These are phyloP conservation scores for Aspidiotus destructor DNA, from an alignment of 2,888 invertebrate genomes.

Conservation along the genomic window DNA sequence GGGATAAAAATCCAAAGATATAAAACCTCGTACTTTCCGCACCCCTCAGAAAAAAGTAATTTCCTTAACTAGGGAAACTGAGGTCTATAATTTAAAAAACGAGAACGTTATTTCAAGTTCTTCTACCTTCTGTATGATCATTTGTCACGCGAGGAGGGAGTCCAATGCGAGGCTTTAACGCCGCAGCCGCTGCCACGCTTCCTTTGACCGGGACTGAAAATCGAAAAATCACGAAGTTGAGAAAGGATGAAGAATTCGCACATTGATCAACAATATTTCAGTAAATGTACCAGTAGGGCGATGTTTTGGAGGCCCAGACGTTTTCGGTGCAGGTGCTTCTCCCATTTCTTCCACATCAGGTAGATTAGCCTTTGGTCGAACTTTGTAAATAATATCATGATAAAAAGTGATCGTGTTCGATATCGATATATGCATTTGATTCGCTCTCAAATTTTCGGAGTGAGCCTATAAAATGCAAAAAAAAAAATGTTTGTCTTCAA, in stretches of 20 bases:
- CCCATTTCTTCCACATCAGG: constrained; percentile 37
- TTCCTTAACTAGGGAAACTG: too few relatives aligned
- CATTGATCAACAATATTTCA: neutral
- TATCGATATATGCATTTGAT: constrained; percentile 50
- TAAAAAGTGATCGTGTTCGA: constrained; percentile 54
- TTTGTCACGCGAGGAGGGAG: constrained; percentile 53
- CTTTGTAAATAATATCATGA: constrained; percentile 37
- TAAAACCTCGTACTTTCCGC: too few relatives aligned
- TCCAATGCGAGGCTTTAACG: constrained; percentile 76
- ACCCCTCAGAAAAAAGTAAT: too few relatives aligned
- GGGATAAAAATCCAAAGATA: too few relatives aligned
- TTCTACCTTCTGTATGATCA: constrained; percentile 10
- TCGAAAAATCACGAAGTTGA: neutral
- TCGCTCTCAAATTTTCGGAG: constrained; percentile 56
- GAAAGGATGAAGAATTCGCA: neutral
- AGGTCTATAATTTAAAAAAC: too few relatives aligned
- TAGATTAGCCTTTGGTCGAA: constrained; percentile 38
- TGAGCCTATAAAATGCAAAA: constrained; percentile 42
- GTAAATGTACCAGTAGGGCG: constrained; percentile 38
- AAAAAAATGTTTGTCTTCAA: neutral
- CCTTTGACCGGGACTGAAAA: constrained; percentile 23
- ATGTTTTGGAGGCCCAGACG: constrained; percentile 14
- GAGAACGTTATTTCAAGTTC: too few relatives aligned
- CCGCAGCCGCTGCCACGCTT: constrained; percentile 65
- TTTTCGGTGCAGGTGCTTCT: constrained; percentile 12